Evolutionary conservation across 1,140 invertebrate genomes (phyloP).

Genomic region (Macrostomum lignano): DNA sequence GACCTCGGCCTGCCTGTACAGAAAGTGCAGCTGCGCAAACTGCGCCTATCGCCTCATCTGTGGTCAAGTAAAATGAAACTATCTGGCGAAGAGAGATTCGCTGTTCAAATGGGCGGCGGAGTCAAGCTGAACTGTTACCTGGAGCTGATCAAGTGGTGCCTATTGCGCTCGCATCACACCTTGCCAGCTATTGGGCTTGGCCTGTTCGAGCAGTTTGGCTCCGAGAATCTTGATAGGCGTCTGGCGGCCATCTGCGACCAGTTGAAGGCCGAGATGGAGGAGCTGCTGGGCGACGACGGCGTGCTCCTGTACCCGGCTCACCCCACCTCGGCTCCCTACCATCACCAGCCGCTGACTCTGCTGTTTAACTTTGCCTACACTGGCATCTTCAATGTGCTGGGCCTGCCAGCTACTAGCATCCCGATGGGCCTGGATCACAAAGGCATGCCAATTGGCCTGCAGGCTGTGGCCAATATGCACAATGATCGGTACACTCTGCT

Average conservation of each 20-base stretch:
- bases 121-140: conserved; percentile 9
- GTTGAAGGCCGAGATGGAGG: conserved; percentile 16
- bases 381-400: conserved; percentile 54
- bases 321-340: conserved; percentile 50
- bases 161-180: conserved; percentile 48
- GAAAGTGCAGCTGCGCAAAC: too few species aligned
- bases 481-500: conserved; percentile 51
- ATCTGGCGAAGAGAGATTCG: too few species aligned
- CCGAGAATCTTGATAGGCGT: conserved; percentile 8
- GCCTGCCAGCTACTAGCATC: conserved; percentile 53
- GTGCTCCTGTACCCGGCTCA: conserved; percentile 55
- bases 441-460: conserved; percentile 59
- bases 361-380: conserved; percentile 64
- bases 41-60: too few species aligned
- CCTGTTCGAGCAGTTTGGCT: conserved; percentile 34
- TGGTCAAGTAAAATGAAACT: too few species aligned
- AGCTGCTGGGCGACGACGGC: conserved; percentile 43
- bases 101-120: too few species aligned
- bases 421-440: conserved; percentile 52
- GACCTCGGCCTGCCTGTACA: too few species aligned
- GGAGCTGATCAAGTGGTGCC: conserved; percentile 31
- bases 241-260: conserved; percentile 14
- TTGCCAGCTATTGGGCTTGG: conserved; percentile 48
- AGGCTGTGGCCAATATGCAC: conserved; percentile 44
- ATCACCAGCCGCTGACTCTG: conserved; percentile 45